phyloP scores from a whole-genome alignment of 1,140 invertebrate species.

The Drosophila seguyi region DNA sequence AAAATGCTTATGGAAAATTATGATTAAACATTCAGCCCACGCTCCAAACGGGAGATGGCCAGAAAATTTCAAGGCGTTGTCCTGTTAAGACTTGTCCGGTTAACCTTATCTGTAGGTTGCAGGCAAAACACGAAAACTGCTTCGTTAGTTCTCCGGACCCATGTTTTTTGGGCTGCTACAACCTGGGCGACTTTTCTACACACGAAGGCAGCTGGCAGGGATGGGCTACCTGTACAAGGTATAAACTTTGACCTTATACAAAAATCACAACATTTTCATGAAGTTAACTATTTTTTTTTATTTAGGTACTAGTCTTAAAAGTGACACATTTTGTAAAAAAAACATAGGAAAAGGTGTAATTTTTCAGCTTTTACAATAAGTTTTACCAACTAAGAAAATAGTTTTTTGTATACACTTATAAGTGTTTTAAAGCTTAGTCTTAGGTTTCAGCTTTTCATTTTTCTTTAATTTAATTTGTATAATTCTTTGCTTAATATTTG shows the following conservation, averaged over 20 bases:
- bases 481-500: neutral
- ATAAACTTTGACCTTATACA: neutral
- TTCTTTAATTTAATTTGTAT: neutral
- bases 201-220: too few species aligned
- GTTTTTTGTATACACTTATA: too few species aligned
- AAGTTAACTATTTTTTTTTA: too few species aligned
- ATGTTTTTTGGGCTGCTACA: conserved; percentile 10
- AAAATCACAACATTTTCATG: neutral
- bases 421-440: neutral
- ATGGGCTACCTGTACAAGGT: neutral
- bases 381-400: neutral
- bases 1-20: conserved; percentile 47
- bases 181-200: neutral
- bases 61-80: conserved; percentile 28
- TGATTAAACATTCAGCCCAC: conserved; percentile 36
- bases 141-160: conserved; percentile 25
- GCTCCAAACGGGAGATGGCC: conserved; percentile 21
- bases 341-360: neutral
- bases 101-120: conserved; percentile 42
- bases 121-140: conserved; percentile 36
- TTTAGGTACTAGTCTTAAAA: neutral
- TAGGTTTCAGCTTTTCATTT: neutral
- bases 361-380: neutral
- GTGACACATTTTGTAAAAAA: neutral
- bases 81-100: conserved; percentile 12